Evolutionary conservation across 2,797 vertebrate genomes (phyloP), one percentile per base, ranked within the genome.

Genomic region (Rhynchonycteris naso): DNA sequence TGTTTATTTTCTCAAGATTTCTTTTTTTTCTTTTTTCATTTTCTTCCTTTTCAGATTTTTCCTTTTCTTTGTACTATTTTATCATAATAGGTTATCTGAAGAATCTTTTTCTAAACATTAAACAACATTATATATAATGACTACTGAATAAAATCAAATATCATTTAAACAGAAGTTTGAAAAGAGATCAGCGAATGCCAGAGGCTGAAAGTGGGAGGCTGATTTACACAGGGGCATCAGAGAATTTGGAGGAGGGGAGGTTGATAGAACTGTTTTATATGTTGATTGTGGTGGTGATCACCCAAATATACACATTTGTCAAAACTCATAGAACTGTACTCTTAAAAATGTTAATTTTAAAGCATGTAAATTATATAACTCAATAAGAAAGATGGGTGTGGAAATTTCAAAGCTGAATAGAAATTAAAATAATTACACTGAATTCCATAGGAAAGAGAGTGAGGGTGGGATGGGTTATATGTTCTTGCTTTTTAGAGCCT

Each of bases 71-170:
- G n/a, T 30, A 88, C 33, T 38, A 47, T 89, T 12, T 50, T 95
- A 54, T 61, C 47, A 21, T 85, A 86, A 95, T 47, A n/a, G 7
- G 63, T 75, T 89, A 86, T 58, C 21, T 2, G 0, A 78, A 71
- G 66, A 93, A 72, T 8, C 15, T 90, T 93, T 95, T 81, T 58
- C n/a, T 91, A 79, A 50, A 47, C 19, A 56, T 54, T 76, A 68
- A 78, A 91, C 6, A 78, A 91, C 6, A 79, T 78, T 84, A 50
- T 71, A 52, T 5, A 0, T 5, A 28, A 1, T 80, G 15, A 92
- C 24, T 65, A 79, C 21, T 71, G 35, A 43, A 12, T 52, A 84
- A 86, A 66, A 88, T 38, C 12, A 92, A 71, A 76, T 80, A 15
- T 90, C 47, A 88, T 52, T 33, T 85, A 72, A 87, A 87, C 9